A percentile compares a stretch with the other conserved stretches of the same genome.
phyloP scores from a whole-genome alignment of 2,113 vertebrate genomes.

The Leptodactylus fuscus region DNA sequence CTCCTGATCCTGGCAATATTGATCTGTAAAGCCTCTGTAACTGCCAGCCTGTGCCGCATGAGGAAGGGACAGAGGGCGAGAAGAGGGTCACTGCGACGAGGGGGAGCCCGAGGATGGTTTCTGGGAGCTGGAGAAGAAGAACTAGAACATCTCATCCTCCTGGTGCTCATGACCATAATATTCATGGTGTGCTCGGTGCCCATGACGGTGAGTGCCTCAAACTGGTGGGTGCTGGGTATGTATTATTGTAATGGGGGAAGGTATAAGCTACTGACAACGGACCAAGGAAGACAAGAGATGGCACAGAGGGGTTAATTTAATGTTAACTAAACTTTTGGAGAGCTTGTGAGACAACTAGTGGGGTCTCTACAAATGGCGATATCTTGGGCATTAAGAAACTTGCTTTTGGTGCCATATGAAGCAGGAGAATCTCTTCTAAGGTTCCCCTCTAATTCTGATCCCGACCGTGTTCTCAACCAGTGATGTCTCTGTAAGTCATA shows the following conservation, averaged over 20 bases:
- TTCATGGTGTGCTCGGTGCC: conserved; percentile 88
- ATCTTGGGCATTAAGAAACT: too few species aligned
- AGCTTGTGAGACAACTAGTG: too few species aligned
- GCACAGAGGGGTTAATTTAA: background rate
- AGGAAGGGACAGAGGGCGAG: conserved; percentile 79
- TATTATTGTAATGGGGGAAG: too few species aligned
- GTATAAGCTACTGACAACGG: too few species aligned
- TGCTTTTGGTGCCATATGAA: too few species aligned
- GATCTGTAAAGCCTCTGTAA: conserved; percentile 86
- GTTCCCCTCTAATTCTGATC: too few species aligned
- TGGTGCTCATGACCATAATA: conserved; percentile 84
- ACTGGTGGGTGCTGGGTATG: too few species aligned
- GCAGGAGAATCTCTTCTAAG: too few species aligned
- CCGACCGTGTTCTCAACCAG: too few species aligned
- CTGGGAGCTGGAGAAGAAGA: conserved; percentile 79
- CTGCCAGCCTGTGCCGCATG: conserved; percentile 86
- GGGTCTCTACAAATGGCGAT: too few species aligned
- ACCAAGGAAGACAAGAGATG: background rate
- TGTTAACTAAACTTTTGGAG: too few species aligned
- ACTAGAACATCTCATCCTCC: conserved; percentile 83
- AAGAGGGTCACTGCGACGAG: conserved; percentile 69
- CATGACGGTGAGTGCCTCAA: conserved; percentile 79
- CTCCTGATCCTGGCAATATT: conserved; percentile 81
- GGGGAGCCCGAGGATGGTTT: conserved; percentile 70
- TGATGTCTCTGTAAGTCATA: too few species aligned